Base-by-base conservation (phyloP, 1,140 invertebrate species). In the Calephelis nemesis region DNA sequence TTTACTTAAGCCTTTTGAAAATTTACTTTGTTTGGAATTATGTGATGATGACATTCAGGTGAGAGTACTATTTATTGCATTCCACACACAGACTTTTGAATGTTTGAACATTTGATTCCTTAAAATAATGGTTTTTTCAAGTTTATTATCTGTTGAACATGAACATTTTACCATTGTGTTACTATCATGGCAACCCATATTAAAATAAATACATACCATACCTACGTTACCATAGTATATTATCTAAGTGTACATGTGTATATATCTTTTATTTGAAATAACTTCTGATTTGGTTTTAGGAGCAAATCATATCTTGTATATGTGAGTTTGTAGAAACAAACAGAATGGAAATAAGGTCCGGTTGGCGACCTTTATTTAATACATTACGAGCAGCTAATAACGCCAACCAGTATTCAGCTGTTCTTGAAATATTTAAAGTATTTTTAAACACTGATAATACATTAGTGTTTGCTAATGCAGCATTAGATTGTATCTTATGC, bases 251-350 rank as follows among this genome's bases (percentile, higher is more conserved):
- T 30, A 30, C 30, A 4, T 30, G 30, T 30, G 1, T 2, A 30
- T 30, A 4, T 30, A 30, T 30, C 1, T 30, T 30, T 30, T 4
- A 1, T 30, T 0, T 4, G 1, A 30, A 30, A 30, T 2, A 0
- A 30, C 30, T 30, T 4, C 30, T 30, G 30, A 39, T 76, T 74
- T 81, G 67, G 75, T 90, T 93, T 81, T 83, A 95, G 93, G 94
- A 95, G 78, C 94, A 98, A 95, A 98, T 99, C 81, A 96, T 98
- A 49, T 97, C 97, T 69, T 98, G 97, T 74, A 96, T 98, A 30
- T 98, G 97, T 89, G 97, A 98, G 90, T 97, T 98, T 83, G 98
- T 99, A 0, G 98, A 99, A 92, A 97, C 97, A 0, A 98, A 97
- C 83, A 94, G 96, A 78, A 96, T 95, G 13, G 97, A 99, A 92